Evolutionary conservation across 1,140 invertebrate genomes (phyloP).

Genomic region (Apis cerana): DNA sequence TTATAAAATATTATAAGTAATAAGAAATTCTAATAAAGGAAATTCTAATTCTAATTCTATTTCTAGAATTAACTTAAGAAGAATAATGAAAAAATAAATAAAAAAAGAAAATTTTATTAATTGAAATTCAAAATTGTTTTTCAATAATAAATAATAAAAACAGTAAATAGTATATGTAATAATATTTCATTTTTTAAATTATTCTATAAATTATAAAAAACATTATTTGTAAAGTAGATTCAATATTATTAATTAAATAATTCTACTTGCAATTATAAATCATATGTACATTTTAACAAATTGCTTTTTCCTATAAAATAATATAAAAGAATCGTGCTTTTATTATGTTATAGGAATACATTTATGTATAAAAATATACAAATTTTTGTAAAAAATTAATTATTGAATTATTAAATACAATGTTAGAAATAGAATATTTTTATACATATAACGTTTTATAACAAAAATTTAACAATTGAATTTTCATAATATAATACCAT

Average conservation of each 20-base stretch:
- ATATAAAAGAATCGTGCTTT: background rate
- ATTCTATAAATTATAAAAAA: background rate
- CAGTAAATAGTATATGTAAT: no score
- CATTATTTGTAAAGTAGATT: background rate
- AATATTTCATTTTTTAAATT: no score
- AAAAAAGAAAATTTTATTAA: no score
- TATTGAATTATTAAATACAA: slow-evolving; percentile 6
- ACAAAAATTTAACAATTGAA: slow-evolving; percentile 3
- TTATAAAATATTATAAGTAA: no score
- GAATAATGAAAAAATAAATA: no score
- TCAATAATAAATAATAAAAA: no score
- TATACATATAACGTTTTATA: slow-evolving; percentile 24
- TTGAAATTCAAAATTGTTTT: no score
- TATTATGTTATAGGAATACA: background rate
- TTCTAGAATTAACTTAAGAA: no score
- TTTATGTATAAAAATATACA: background rate
- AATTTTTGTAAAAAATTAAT: background rate
- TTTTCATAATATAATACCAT: background rate
- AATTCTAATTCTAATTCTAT: no score
- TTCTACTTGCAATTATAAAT: background rate
- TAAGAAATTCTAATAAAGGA: no score
- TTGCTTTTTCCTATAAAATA: background rate
- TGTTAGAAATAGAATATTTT: slow-evolving; percentile 19
- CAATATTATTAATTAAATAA: background rate
- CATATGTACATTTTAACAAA: background rate